Conservation (phyloP, 1,140 invertebrate species). For the Brachionus paranguensis region DNA sequence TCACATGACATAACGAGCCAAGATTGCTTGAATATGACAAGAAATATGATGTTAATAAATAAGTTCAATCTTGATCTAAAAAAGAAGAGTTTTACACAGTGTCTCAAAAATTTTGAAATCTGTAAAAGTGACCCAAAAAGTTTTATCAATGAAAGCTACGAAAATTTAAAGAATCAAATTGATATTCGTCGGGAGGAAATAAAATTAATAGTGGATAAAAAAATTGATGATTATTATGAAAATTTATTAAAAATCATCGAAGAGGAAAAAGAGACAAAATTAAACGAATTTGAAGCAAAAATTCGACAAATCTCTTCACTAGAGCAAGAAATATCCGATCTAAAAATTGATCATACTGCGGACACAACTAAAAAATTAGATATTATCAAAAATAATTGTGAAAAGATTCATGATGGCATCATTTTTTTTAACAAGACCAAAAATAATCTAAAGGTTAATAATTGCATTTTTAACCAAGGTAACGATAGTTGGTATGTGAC, state of each 20-base stretch:
- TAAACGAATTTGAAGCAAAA: not conserved
- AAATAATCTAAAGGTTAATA: not conserved
- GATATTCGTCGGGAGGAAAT: not conserved
- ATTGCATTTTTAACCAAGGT: not conserved
- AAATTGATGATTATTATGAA: not conserved
- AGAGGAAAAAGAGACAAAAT: not conserved
- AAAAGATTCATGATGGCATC: not conserved
- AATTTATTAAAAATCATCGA: not conserved
- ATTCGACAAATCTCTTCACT: not conserved
- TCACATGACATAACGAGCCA: not conserved
- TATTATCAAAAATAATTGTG: not conserved
- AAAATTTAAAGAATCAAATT: not conserved
- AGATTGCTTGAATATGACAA: not conserved
- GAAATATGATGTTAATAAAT: not conserved
- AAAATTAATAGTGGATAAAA: not conserved
- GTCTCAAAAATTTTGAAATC: not conserved
- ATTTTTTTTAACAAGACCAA: not conserved
- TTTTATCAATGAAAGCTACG: not conserved
- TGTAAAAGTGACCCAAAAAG: not conserved
- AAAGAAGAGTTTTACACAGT: not conserved
- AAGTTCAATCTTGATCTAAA: not conserved
- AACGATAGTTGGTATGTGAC: too few species aligned
- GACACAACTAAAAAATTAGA: not conserved
- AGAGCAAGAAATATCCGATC: not conserved
- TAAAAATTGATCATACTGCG: not conserved